phyloP scores from a whole-genome alignment of 1,140 invertebrate species.

The Trinorchestia longiramus region DNA sequence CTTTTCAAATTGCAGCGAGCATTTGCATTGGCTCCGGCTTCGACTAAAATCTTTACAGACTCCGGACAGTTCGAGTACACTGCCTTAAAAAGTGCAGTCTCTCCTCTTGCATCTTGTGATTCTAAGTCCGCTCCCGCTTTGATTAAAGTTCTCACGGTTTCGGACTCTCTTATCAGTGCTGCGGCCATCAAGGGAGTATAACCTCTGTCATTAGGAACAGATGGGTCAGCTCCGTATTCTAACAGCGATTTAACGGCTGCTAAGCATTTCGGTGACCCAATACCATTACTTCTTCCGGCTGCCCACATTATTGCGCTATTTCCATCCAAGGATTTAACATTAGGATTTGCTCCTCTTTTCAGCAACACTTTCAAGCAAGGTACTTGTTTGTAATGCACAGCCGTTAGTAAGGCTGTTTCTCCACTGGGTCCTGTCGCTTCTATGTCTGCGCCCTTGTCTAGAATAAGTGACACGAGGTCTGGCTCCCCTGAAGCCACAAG shows the following conservation, averaged over 20 bases:
- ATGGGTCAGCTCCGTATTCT: constrained; percentile 58
- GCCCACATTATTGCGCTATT: constrained; percentile 65
- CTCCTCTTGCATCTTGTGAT: constrained; percentile 55
- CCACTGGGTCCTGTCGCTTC: constrained; percentile 56
- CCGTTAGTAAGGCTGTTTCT: constrained; percentile 61
- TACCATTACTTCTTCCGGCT: constrained; percentile 64
- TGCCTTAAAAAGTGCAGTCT: constrained; percentile 65
- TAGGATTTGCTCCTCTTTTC: constrained; percentile 59
- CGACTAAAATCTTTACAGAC: constrained; percentile 56
- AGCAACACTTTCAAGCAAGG: constrained; percentile 60
- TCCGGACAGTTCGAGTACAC: constrained; percentile 56
- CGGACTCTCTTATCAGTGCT: constrained; percentile 59
- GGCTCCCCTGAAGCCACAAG: constrained; percentile 56
- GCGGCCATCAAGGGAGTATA: constrained; percentile 64
- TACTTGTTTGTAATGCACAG: constrained; percentile 64
- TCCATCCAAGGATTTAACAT: constrained; percentile 57
- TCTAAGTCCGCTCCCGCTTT: constrained; percentile 60
- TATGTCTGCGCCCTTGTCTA: constrained; percentile 61
- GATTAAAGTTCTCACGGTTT: constrained; percentile 58
- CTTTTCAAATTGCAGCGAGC: constrained; percentile 36
- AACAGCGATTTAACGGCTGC: constrained; percentile 57
- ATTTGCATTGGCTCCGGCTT: constrained; percentile 58
- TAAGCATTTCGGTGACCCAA: constrained; percentile 62
- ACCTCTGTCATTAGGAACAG: constrained; percentile 57
- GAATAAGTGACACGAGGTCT: constrained; percentile 59